Conservation (phyloP, 1,140 invertebrate species). For the Temnothorax curvispinosus region DNA sequence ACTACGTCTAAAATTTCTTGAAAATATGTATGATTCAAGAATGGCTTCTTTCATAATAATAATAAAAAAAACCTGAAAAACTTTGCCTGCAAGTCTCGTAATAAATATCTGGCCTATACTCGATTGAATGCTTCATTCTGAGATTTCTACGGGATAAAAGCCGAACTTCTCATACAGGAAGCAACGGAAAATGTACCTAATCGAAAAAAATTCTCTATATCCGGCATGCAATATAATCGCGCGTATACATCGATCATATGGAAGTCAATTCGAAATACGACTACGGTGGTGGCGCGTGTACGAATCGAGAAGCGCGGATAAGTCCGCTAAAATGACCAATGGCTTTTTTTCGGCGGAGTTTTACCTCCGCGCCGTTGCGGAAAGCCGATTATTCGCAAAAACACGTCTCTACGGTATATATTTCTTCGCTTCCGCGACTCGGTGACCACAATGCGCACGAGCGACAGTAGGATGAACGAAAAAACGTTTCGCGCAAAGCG, state of each 20-base stretch:
- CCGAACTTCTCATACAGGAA: background rate
- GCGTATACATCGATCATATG: conserved; percentile 24
- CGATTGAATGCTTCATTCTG: background rate
- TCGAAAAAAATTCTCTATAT: conserved; percentile 1
- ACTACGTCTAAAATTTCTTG: background rate
- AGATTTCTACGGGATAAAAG: background rate
- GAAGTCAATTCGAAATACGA: conserved; percentile 56
- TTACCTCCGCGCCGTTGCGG: conserved; percentile 59
- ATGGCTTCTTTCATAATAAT: background rate
- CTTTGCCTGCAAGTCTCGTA: background rate
- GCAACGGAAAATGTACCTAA: background rate
- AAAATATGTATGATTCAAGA: background rate
- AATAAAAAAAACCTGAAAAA: background rate
- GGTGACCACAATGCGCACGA: conserved; percentile 45
- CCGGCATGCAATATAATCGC: conserved; percentile 20
- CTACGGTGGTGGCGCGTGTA: background rate
- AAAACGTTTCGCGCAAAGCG: conserved; percentile 64
- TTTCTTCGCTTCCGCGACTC: conserved; percentile 63
- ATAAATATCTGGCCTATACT: background rate
- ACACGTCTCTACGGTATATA: conserved; percentile 69
- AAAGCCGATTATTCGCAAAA: conserved; percentile 77
- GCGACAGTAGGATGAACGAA: conserved; percentile 42
- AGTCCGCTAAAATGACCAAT: conserved; percentile 65
- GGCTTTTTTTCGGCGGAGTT: conserved; percentile 44
- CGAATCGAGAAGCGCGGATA: conserved; percentile 49